Conservation (phyloP, 2,113 vertebrate genomes). For the Xiphophorus maculatus region DNA sequence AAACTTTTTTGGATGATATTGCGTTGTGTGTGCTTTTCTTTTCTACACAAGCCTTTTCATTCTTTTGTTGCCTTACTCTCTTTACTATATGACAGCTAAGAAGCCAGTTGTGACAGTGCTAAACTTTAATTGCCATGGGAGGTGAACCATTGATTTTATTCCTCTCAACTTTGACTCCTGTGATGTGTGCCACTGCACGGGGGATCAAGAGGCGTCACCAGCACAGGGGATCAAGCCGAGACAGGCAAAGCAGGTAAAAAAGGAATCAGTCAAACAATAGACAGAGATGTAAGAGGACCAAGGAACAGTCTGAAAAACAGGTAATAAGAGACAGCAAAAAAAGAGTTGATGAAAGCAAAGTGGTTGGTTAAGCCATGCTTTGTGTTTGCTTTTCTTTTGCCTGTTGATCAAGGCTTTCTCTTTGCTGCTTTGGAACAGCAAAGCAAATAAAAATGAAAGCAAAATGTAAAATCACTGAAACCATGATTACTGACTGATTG, state of each 20-base stretch:
- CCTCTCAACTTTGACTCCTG: slow-evolving; percentile 19
- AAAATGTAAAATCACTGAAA: background rate
- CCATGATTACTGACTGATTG: background rate
- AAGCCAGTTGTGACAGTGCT: slow-evolving; percentile 24
- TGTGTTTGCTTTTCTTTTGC: slow-evolving; percentile 6
- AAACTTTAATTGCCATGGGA: slow-evolving; percentile 43
- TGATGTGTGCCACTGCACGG: slow-evolving; percentile 33
- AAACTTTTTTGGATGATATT: background rate
- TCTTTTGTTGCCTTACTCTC: slow-evolving; percentile 14
- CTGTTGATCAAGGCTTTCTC: slow-evolving; percentile 36
- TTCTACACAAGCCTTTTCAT: slow-evolving; percentile 3
- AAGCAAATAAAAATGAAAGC: background rate
- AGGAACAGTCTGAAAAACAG: slow-evolving; percentile 25
- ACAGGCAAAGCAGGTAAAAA: slow-evolving; percentile 20
- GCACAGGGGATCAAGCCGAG: slow-evolving; percentile 18
- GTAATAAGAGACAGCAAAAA: background rate
- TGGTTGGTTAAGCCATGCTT: slow-evolving; percentile 2
- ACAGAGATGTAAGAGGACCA: slow-evolving; percentile 8
- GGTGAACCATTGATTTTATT: slow-evolving; percentile 45
- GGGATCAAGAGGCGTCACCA: slow-evolving; percentile 21
- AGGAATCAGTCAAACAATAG: slow-evolving; percentile 18
- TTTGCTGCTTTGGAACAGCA: slow-evolving; percentile 17
- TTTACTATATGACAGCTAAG: slow-evolving; percentile 34
- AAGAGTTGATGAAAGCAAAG: slow-evolving; percentile 2
- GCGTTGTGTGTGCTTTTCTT: background rate